Conservation (phyloP, 2,797 vertebrate species). For the Allobates femoralis region DNA sequence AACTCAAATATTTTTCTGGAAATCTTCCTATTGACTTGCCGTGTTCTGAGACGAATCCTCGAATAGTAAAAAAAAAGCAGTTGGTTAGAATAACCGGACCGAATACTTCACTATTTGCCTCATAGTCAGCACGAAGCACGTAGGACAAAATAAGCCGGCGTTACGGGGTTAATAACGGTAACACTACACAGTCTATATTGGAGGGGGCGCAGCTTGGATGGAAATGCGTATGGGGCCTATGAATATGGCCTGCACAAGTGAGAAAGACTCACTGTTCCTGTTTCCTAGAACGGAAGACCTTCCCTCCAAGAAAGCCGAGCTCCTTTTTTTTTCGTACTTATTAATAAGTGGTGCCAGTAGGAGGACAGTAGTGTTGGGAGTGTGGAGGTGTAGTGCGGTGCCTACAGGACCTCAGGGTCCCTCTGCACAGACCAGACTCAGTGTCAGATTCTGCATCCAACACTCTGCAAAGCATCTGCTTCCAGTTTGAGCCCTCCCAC, state of each 20-base stretch:
- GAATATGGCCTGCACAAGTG: constrained; percentile 14
- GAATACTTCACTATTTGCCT: too few species aligned
- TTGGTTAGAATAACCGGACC: too few species aligned
- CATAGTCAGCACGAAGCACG: too few species aligned
- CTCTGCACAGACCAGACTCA: neutral
- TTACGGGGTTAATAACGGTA: neutral
- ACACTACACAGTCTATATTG: neutral
- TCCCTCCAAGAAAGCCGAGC: constrained; percentile 51
- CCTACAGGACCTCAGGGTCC: neutral
- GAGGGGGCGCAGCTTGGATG: constrained; percentile 10
- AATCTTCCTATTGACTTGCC: too few species aligned
- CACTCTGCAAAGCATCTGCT: constrained; percentile 42
- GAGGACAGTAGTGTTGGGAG: constrained; percentile 4
- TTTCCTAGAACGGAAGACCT: constrained; percentile 51
- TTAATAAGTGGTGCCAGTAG: constrained; percentile 37
- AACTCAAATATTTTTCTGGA: too few species aligned
- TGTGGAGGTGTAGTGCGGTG: neutral
- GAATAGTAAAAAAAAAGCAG: too few species aligned
- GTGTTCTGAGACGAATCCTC: too few species aligned
- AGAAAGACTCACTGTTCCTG: constrained; percentile 52
- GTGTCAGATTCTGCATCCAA: neutral
- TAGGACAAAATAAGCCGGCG: neutral
- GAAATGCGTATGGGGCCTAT: neutral
- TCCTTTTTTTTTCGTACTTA: neutral
- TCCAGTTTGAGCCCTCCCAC: constrained; percentile 36